Evolutionary conservation across 2,888 invertebrate genomes (phyloP).

Genomic region (Drosophila meridiana): DNA sequence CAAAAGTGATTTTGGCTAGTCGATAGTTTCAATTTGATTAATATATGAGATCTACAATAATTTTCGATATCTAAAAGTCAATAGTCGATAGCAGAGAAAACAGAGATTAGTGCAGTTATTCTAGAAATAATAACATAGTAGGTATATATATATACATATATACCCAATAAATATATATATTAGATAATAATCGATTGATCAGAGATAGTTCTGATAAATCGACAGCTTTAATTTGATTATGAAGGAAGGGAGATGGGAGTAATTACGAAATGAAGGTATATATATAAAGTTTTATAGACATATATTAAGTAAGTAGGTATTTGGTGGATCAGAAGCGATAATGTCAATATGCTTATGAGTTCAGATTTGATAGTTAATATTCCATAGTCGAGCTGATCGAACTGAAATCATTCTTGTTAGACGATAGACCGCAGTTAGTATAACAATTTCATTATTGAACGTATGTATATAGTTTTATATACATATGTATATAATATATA

Average conservation of each 20-base stretch:
- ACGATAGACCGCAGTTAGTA: not conserved
- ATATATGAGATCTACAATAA: not conserved
- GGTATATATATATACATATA: not conserved
- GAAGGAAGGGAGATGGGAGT: too few relatives aligned
- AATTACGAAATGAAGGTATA: too few relatives aligned
- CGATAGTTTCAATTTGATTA: not conserved
- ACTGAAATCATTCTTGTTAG: not conserved
- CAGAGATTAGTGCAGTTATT: not conserved
- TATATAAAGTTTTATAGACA: too few relatives aligned
- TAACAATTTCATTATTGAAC: not conserved
- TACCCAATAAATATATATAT: not conserved
- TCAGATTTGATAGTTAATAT: too few relatives aligned
- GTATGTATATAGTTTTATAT: not conserved
- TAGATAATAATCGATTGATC: not conserved
- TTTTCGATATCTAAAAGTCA: not conserved
- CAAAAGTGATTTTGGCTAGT: not conserved
- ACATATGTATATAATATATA: not conserved
- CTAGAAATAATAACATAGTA: not conserved
- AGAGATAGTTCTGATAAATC: too few relatives aligned
- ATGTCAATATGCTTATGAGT: too few relatives aligned
- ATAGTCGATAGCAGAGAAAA: not conserved
- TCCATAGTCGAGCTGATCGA: too few relatives aligned
- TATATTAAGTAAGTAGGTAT: too few relatives aligned
- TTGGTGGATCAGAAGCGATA: too few relatives aligned
- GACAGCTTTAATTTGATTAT: too few relatives aligned